Conservation (phyloP, 2,888 invertebrate genomes). For the Caenorhabditis sp. region DNA sequence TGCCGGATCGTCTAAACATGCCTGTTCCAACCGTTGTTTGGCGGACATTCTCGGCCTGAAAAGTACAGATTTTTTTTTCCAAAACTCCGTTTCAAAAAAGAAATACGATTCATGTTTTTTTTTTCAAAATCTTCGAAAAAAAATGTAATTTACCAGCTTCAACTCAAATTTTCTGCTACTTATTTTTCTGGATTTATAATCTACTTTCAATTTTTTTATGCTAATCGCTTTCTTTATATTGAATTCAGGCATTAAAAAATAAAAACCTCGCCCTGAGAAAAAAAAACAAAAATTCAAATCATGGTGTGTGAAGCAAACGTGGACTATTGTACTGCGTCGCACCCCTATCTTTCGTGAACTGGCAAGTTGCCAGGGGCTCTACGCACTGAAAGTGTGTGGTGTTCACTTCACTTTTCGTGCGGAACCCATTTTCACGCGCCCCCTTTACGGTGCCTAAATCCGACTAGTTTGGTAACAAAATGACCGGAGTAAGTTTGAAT, state of each 20-base stretch:
- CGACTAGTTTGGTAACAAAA: slow-evolving; percentile 35
- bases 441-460: slow-evolving; percentile 21
- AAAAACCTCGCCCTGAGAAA: background rate
- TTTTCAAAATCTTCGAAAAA: too few species aligned
- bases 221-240: too few species aligned
- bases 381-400: slow-evolving; percentile 15
- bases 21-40: too few species aligned
- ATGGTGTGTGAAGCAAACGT: slow-evolving; percentile 7
- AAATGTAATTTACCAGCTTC: too few species aligned
- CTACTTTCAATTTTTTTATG: too few species aligned
- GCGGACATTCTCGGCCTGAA: too few species aligned
- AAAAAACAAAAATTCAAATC: background rate
- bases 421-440: slow-evolving; percentile 37
- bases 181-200: too few species aligned
- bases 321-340: slow-evolving; percentile 37
- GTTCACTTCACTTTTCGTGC: background rate
- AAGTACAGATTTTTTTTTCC: too few species aligned
- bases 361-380: slow-evolving; percentile 26
- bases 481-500: slow-evolving; percentile 34
- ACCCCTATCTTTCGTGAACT: slow-evolving; percentile 17
- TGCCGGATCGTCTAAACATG: too few species aligned
- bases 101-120: too few species aligned
- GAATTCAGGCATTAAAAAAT: background rate
- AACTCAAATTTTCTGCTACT: too few species aligned
- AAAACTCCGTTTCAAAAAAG: too few species aligned